A percentile compares a stretch with the other conserved stretches of the same genome.
Evolutionary conservation across 2,797 vertebrate genomes (phyloP).

Genomic region (Echiichthys vipera): DNA sequence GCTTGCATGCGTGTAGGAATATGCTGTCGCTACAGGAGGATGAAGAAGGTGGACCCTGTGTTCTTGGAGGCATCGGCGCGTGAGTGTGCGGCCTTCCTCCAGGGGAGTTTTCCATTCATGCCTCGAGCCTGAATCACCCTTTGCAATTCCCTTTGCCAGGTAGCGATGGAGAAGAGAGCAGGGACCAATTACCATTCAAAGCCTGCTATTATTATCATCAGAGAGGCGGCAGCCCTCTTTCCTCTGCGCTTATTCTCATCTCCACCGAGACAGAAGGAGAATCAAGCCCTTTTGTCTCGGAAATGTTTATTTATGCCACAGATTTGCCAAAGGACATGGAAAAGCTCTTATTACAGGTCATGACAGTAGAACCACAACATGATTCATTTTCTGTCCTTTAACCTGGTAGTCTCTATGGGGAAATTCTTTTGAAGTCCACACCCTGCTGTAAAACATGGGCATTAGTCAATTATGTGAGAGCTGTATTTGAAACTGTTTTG

Average conservation of each 20-base stretch:
- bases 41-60: constrained; percentile 48
- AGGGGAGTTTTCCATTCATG: constrained; percentile 75
- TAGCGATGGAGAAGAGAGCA: constrained; percentile 66
- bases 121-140: constrained; percentile 74
- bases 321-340: constrained; percentile 74
- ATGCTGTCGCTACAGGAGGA: constrained; percentile 40
- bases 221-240: constrained; percentile 73
- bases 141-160: constrained; percentile 59
- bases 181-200: constrained; percentile 74
- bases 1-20: constrained; percentile 49
- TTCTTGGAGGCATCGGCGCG: constrained; percentile 45
- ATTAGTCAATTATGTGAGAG: constrained; percentile 73
- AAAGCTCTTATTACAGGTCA: constrained; percentile 78
- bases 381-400: constrained; percentile 75
- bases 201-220: constrained; percentile 81
- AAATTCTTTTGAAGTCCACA: constrained; percentile 72
- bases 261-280: constrained; percentile 61
- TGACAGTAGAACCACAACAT: constrained; percentile 70
- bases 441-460: constrained; percentile 71
- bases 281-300: constrained; percentile 68
- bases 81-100: constrained; percentile 43
- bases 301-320: constrained; percentile 74
- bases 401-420: constrained; percentile 67
- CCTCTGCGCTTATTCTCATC: constrained; percentile 60
- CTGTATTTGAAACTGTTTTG: constrained; percentile 49